Evolutionary conservation across 2,888 invertebrate genomes (phyloP).

Genomic region (Shargacucullia verbasci): DNA sequence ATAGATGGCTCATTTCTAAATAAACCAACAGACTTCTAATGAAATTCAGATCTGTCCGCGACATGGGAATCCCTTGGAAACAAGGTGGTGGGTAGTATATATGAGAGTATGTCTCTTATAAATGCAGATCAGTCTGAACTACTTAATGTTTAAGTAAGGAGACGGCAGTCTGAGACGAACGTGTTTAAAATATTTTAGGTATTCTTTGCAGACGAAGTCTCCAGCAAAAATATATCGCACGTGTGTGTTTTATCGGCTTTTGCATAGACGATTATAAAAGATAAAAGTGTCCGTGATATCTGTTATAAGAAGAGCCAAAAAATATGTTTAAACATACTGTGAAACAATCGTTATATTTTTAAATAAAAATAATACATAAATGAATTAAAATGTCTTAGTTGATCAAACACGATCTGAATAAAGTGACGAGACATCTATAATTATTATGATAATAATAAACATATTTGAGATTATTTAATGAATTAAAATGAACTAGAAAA

Average conservation of each 20-base stretch:
- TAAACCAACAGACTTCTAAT: no score
- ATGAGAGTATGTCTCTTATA: constrained; percentile 4
- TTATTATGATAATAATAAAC: constrained; percentile 1
- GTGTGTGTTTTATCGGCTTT: background rate
- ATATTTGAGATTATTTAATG: background rate
- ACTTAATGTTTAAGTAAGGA: constrained; percentile 22
- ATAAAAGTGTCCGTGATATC: no score
- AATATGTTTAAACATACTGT: background rate
- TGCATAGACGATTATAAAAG: no score
- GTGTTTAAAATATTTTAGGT: constrained; percentile 18
- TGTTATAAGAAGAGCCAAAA: no score
- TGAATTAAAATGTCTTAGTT: background rate
- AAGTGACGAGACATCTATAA: constrained; percentile 12
- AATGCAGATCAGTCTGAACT: constrained; percentile 29
- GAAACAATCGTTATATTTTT: background rate
- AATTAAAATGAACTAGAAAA: constrained; percentile 18
- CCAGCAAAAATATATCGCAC: background rate
- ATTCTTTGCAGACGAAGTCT: background rate
- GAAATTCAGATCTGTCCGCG: background rate
- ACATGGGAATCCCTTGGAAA: constrained; percentile 15
- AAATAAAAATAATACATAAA: background rate
- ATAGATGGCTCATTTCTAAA: constrained; percentile 36
- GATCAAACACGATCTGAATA: constrained; percentile 1
- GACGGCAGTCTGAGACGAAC: constrained; percentile 17
- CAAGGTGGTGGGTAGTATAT: constrained; percentile 12